These are phyloP conservation scores for Atta colombica DNA, from an alignment of 1,140 invertebrate species.

Conservation along the genomic window DNA sequence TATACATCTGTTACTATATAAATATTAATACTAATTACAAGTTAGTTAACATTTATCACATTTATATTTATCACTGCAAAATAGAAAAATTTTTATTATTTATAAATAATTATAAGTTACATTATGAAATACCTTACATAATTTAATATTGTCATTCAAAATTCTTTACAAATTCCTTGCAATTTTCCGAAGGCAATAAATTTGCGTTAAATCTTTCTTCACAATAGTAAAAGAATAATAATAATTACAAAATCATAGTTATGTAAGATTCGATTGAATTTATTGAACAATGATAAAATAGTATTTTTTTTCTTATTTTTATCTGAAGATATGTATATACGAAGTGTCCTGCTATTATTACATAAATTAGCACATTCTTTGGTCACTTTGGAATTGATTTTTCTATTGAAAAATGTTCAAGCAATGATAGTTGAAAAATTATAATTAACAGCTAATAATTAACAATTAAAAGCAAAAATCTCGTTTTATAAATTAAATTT, in stretches of 20 bases:
- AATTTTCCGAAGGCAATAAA: conserved; percentile 1
- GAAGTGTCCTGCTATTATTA: background rate
- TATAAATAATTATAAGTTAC: conserved; percentile 8
- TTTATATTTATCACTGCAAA: background rate
- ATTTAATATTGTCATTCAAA: conserved; percentile 20
- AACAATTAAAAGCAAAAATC: background rate
- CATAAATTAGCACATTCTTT: background rate
- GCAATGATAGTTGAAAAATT: background rate
- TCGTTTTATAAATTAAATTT: conserved; percentile 13
- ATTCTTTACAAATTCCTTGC: background rate
- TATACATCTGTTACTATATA: background rate
- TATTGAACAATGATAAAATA: conserved; percentile 67
- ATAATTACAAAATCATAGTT: conserved; percentile 22
- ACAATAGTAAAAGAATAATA: background rate
- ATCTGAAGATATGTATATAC: background rate
- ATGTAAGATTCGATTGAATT: conserved; percentile 35
- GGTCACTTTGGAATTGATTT: background rate
- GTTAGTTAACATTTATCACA: conserved; percentile 7
- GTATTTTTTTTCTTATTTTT: conserved; percentile 20
- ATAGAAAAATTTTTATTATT: background rate
- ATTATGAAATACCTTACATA: background rate
- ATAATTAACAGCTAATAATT: background rate
- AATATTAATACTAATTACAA: conserved; percentile 23
- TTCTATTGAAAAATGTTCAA: background rate
- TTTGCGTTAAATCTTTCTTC: background rate